A percentile compares a stretch with the other conserved stretches of the same genome.
Evolutionary conservation across 1,140 invertebrate genomes (phyloP).

Genomic region (Calosoma granatense): DNA sequence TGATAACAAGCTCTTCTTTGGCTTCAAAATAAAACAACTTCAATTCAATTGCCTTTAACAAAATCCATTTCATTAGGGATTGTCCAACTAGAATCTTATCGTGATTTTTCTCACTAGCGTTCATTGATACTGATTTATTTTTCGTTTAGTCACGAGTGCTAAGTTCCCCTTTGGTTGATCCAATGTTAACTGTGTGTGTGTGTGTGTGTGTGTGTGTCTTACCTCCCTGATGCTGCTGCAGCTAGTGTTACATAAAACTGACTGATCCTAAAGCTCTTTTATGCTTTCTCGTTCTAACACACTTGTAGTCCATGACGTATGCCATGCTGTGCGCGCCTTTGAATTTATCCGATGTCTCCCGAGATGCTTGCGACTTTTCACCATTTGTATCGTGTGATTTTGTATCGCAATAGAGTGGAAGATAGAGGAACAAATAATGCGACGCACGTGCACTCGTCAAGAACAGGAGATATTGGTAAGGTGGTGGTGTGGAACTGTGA

Average conservation of each 20-base stretch:
- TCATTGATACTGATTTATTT: background rate
- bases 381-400: slow-evolving; percentile 3
- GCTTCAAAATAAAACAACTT: too few relatives aligned
- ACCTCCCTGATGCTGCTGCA: too few relatives aligned
- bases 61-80: background rate
- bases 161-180: background rate
- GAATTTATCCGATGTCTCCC: slow-evolving; percentile 2
- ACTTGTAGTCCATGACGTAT: background rate
- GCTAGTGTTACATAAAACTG: too few relatives aligned
- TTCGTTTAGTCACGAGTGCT: background rate
- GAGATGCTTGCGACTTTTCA: slow-evolving; percentile 7
- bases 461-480: background rate
- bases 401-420: slow-evolving; percentile 4
- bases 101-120: background rate
- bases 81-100: background rate
- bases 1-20: too few relatives aligned
- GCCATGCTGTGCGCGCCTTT: background rate
- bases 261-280: background rate
- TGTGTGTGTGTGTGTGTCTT: too few relatives aligned
- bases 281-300: background rate
- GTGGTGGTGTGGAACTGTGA: background rate
- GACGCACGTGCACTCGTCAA: background rate
- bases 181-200: background rate
- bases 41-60: too few relatives aligned
- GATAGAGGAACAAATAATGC: background rate